Evolutionary conservation across 1,140 invertebrate species (phyloP).

Genomic region (Reticulitermes speratus): DNA sequence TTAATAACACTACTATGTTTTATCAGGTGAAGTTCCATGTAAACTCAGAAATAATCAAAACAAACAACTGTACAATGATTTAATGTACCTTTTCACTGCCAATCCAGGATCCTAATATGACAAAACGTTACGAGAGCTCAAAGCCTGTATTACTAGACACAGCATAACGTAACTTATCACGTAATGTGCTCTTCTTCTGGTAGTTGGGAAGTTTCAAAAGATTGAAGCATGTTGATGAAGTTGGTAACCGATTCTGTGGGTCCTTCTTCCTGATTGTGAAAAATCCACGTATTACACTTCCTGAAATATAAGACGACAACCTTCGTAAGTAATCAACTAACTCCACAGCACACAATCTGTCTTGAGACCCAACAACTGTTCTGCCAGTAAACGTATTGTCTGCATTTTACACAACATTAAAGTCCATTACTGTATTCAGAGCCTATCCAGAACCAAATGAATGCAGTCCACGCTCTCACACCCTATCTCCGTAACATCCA

Average conservation of each 20-base stretch:
- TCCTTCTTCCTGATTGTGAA: conserved; percentile 96
- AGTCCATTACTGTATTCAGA: neutral
- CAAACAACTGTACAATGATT: too few species aligned
- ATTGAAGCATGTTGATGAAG: conserved; percentile 99
- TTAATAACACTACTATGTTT: too few species aligned
- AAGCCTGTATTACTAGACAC: conserved; percentile 98
- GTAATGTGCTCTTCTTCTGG: conserved; percentile 90
- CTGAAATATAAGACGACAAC: conserved; percentile 49
- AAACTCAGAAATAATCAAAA: too few species aligned
- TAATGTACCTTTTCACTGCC: too few species aligned
- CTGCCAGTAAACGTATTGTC: neutral
- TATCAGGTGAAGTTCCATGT: too few species aligned
- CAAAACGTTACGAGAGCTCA: conserved; percentile 78
- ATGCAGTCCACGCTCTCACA: too few species aligned
- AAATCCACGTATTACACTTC: conserved; percentile 95
- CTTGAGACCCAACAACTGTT: neutral
- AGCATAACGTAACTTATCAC: conserved; percentile 96
- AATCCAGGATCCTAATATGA: too few species aligned
- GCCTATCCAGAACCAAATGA: too few species aligned
- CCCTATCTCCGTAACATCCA: too few species aligned
- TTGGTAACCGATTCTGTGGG: conserved; percentile 92
- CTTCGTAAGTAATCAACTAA: conserved; percentile 21
- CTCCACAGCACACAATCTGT: conserved; percentile 27
- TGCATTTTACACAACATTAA: neutral
- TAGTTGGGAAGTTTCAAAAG: conserved; percentile 98